These are phyloP conservation scores for Ditula angustiorana DNA, from an alignment of 2,888 invertebrate species.

Conservation along the genomic window DNA sequence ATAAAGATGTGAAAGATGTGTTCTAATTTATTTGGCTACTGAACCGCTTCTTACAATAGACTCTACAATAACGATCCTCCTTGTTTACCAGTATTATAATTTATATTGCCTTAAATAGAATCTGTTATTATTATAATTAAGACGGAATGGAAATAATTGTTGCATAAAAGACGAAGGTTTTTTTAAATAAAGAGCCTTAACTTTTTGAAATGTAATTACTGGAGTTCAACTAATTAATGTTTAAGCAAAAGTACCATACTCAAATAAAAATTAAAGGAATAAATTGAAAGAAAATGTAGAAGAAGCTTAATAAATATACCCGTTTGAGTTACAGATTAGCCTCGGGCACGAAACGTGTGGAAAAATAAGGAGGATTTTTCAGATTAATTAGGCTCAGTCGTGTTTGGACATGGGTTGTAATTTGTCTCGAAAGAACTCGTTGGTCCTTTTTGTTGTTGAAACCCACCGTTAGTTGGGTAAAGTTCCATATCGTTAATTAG, in stretches of 20 bases:
- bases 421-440: conserved; percentile 55
- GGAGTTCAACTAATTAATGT: conserved; percentile 14
- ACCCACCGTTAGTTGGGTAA: conserved; percentile 2
- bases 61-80: too few relatives aligned
- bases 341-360: conserved; percentile 49
- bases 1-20: too few relatives aligned
- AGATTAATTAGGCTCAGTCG: conserved; percentile 67
- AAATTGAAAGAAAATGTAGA: conserved; percentile 31
- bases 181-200: background rate
- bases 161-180: background rate
- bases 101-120: background rate
- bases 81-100: too few relatives aligned
- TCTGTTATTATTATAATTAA: background rate
- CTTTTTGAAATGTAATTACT: background rate
- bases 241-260: conserved; percentile 15
- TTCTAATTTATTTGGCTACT: too few relatives aligned
- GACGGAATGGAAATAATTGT: background rate
- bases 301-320: conserved; percentile 41
- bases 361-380: conserved; percentile 54
- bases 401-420: conserved; percentile 59
- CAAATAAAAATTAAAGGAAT: conserved; percentile 23
- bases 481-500: conserved; percentile 12
- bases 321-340: conserved; percentile 48
- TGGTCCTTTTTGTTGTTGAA: conserved; percentile 7
- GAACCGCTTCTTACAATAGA: too few relatives aligned